A percentile compares a stretch with the other conserved stretches of the same genome.
Evolutionary conservation across 1,140 invertebrate genomes (phyloP).

Genomic region (Trypoxylus dichotomus): DNA sequence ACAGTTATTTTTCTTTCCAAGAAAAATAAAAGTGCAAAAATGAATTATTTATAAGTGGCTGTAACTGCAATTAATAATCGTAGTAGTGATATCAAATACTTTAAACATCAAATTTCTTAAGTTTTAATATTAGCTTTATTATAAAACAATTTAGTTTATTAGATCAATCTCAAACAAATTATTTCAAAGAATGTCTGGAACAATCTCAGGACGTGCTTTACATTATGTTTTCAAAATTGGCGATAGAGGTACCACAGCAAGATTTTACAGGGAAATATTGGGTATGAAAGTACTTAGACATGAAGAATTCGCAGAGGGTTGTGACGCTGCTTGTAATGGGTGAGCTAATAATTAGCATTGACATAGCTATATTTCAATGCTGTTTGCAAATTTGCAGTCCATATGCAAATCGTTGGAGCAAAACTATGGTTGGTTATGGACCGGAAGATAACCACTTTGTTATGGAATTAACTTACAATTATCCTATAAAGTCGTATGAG

Average conservation of each 20-base stretch:
- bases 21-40: no score
- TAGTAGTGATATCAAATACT: no score
- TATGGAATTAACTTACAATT: slow-evolving; percentile 97
- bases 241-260: slow-evolving; percentile 77
- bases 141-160: no score
- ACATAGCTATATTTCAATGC: neutral
- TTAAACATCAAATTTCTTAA: no score
- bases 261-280: slow-evolving; percentile 87
- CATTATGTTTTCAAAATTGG: slow-evolving; percentile 97
- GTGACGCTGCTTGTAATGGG: slow-evolving; percentile 96
- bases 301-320: slow-evolving; percentile 96
- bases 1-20: no score
- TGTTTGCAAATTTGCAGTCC: slow-evolving; percentile 63
- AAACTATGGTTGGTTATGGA: slow-evolving; percentile 99
- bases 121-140: no score
- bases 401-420: slow-evolving; percentile 97
- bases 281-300: slow-evolving; percentile 96
- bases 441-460: slow-evolving; percentile 95
- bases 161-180: no score
- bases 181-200: slow-evolving; percentile 29
- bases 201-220: slow-evolving; percentile 71
- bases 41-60: no score
- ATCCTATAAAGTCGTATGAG: slow-evolving; percentile 85
- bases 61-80: no score
- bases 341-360: slow-evolving; percentile 54